Percentiles rank a stretch among this genome's conserved stretches.
Evolutionary conservation across 2,113 vertebrate species (phyloP).

Genomic region (Carassius gibelio): DNA sequence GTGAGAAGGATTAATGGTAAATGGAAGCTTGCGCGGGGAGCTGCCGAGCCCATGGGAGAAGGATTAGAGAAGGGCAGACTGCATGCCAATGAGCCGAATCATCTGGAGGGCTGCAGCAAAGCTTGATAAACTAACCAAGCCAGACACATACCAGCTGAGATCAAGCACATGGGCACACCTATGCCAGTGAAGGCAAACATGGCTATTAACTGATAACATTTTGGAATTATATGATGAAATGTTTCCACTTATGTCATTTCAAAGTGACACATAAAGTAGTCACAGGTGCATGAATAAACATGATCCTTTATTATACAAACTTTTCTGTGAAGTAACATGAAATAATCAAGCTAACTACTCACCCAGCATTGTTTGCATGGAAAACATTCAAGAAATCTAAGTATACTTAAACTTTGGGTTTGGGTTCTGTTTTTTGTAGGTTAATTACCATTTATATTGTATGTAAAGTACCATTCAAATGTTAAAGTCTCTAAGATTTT

Average conservation of each 20-base stretch:
- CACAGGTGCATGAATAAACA: neutral
- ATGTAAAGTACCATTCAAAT: neutral
- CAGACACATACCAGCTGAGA: slow-evolving; percentile 28
- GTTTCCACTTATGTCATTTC: neutral
- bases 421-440: neutral
- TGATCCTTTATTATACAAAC: neutral
- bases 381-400: neutral
- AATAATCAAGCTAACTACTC: neutral
- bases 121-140: slow-evolving; percentile 32
- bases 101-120: slow-evolving; percentile 33
- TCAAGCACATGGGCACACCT: neutral
- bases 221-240: neutral
- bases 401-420: neutral
- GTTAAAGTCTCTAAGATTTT: neutral
- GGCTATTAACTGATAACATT: neutral
- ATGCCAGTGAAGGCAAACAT: neutral
- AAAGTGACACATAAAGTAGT: neutral
- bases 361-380: neutral
- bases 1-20: slow-evolving; percentile 65
- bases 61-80: slow-evolving; percentile 48
- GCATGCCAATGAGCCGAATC: slow-evolving; percentile 50
- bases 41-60: slow-evolving; percentile 43
- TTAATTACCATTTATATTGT: neutral
- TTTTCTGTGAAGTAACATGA: neutral
- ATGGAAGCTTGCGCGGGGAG: slow-evolving; percentile 50